These are phyloP conservation scores for Carollia perspicillata DNA, from an alignment of 2,113 vertebrate genomes.

Conservation along the genomic window DNA sequence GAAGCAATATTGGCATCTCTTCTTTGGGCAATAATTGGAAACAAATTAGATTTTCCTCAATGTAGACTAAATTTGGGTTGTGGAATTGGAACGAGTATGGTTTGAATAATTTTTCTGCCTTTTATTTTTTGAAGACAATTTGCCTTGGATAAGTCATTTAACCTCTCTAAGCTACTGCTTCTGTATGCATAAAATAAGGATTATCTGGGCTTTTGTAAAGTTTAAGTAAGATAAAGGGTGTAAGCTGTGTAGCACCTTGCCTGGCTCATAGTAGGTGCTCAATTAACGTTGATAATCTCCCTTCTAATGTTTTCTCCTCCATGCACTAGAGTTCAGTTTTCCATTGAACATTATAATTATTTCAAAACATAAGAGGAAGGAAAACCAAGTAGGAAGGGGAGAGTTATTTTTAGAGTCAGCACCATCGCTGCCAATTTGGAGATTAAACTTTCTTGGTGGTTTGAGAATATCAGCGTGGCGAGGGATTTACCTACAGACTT, in stretches of 20 bases:
- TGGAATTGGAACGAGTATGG: not conserved
- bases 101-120: slow-evolving; percentile 4
- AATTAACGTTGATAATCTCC: not conserved
- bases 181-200: not conserved
- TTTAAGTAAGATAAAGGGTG: slow-evolving; percentile 25
- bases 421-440: not conserved
- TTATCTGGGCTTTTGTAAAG: slow-evolving; percentile 27
- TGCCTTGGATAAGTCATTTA: slow-evolving; percentile 11
- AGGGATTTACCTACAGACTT: slow-evolving; percentile 38
- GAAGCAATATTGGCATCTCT: slow-evolving; percentile 20
- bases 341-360: not conserved
- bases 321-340: not conserved
- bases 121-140: not conserved
- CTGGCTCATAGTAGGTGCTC: not conserved
- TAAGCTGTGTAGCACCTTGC: not conserved
- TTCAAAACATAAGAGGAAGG: slow-evolving; percentile 22
- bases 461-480: slow-evolving; percentile 39
- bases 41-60: slow-evolving; percentile 34
- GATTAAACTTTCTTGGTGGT: slow-evolving; percentile 37
- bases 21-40: not conserved
- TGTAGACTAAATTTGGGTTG: not conserved
- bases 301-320: not conserved
- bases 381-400: not conserved
- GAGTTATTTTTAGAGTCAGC: slow-evolving; percentile 12
- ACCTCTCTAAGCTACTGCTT: not conserved